Evolutionary conservation across 2,888 invertebrate genomes (phyloP).

Genomic region (Rhodophaea formosa): DNA sequence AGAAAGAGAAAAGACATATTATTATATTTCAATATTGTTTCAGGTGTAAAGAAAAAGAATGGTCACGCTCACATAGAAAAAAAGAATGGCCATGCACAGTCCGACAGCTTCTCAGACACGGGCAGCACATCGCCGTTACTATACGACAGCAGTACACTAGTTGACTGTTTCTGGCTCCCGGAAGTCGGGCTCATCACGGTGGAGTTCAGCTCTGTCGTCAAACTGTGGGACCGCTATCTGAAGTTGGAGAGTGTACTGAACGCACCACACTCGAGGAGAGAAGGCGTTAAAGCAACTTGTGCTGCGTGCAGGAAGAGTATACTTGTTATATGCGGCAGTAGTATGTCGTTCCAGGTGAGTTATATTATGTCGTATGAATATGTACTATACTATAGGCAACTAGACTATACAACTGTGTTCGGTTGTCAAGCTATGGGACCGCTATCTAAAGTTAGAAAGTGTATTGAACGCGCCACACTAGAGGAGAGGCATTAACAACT

Average conservation of each 20-base stretch:
- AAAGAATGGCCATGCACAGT: conserved; percentile 29
- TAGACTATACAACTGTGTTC: too few species aligned
- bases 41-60: conserved; percentile 55
- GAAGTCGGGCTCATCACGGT: conserved; percentile 61
- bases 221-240: conserved; percentile 60
- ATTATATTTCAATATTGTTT: not conserved
- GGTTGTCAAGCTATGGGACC: too few species aligned
- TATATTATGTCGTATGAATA: not conserved
- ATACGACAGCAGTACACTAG: conserved; percentile 49
- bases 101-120: conserved; percentile 53
- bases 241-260: conserved; percentile 55
- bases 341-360: conserved; percentile 63
- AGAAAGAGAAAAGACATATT: too few species aligned
- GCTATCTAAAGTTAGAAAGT: too few species aligned
- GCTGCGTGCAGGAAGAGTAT: conserved; percentile 59
- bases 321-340: conserved; percentile 60
- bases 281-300: conserved; percentile 52
- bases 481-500: too few species aligned
- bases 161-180: conserved; percentile 60
- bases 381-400: too few species aligned
- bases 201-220: conserved; percentile 63
- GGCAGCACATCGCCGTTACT: conserved; percentile 50
- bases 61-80: conserved; percentile 30
- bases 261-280: conserved; percentile 43
- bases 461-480: too few species aligned